Conservation (phyloP, 2,113 vertebrate species). For the Carollia perspicillata region DNA sequence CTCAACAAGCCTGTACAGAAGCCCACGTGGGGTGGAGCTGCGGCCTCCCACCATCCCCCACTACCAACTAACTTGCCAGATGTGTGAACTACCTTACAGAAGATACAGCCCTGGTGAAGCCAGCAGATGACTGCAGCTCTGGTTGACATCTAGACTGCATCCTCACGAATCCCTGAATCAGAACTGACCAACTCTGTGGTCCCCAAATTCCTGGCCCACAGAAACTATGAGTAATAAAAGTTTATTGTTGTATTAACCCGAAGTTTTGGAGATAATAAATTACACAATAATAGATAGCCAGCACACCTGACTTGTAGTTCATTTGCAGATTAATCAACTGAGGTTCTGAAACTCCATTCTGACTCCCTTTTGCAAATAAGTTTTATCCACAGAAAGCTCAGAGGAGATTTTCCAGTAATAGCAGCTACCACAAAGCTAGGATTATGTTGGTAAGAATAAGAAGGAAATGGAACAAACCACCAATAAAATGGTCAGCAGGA, state of each 20-base stretch:
- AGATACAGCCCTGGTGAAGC: not conserved
- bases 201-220: not conserved
- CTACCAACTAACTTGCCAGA: not conserved
- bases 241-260: not conserved
- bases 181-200: not conserved
- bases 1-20: not conserved
- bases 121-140: not conserved
- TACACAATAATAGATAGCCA: not conserved
- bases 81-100: accelerated
- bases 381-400: not conserved
- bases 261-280: not conserved
- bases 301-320: not conserved
- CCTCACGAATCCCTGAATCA: not conserved
- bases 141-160: not conserved
- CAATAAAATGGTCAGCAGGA: not conserved
- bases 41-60: not conserved
- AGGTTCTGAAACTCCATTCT: not conserved
- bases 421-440: not conserved
- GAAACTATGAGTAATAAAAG: not conserved
- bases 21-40: not conserved
- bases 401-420: not conserved
- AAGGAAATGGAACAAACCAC: not conserved
- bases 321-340: not conserved
- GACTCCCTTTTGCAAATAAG: not conserved
- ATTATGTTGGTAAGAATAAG: not conserved